Conservation (phyloP, 2,888 invertebrate species). For the Tachina lurida region DNA sequence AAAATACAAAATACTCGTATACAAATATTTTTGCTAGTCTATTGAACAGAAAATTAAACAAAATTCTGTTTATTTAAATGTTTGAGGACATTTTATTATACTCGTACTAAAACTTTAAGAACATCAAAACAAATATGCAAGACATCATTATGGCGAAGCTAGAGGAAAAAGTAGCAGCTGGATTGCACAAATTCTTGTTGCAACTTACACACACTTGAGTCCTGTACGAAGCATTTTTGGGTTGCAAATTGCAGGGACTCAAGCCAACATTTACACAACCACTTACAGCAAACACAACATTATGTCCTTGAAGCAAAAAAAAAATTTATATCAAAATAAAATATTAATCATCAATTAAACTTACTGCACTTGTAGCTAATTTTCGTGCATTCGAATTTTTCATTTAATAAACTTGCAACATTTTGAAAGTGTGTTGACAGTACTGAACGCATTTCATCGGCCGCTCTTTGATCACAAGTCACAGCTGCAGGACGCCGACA, state of each 20-base stretch:
- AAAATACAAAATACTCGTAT: neutral
- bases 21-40: too few relatives aligned
- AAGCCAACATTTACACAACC: slow-evolving; percentile 43
- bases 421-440: slow-evolving; percentile 4
- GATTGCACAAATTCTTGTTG: slow-evolving; percentile 75
- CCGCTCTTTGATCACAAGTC: slow-evolving; percentile 41
- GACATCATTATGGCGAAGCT: slow-evolving; percentile 71
- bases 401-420: slow-evolving; percentile 33
- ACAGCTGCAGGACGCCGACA: slow-evolving; percentile 38
- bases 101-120: slow-evolving; percentile 21
- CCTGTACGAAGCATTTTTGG: slow-evolving; percentile 22
- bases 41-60: too few relatives aligned
- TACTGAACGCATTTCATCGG: slow-evolving; percentile 9
- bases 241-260: slow-evolving; percentile 31
- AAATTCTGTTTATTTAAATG: too few relatives aligned
- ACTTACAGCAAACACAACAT: neutral
- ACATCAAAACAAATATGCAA: slow-evolving; percentile 61
- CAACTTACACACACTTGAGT: slow-evolving; percentile 71
- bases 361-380: slow-evolving; percentile 67
- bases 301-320: slow-evolving; percentile 6
- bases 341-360: slow-evolving; percentile 69
- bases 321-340: neutral
- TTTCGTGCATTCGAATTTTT: slow-evolving; percentile 13
- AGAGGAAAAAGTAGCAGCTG: slow-evolving; percentile 77
- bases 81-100: too few relatives aligned